Base-by-base conservation (phyloP, 2,797 vertebrate species). In the Parauchenoglanis ngamensis region DNA sequence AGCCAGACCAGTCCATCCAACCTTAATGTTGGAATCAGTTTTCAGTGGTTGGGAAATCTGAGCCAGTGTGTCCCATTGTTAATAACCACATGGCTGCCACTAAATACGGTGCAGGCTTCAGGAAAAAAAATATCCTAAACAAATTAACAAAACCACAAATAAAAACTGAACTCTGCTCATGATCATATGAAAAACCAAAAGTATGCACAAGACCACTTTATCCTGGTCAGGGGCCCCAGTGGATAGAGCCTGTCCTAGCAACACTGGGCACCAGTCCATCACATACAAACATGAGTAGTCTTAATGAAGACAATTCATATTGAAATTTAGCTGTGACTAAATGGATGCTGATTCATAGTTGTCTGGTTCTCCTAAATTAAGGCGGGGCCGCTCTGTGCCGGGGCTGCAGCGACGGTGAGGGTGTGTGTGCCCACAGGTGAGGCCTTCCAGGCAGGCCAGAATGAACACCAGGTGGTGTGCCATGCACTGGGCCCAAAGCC, bases 401-500 rank as follows among this genome's bases (percentile, higher is more conserved):
- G 73, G 59, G 79, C 46, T 81, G 13, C 23, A 44, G 78, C 61
- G 67, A 56, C 57, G 23, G 25, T 84, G 46, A 63, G 73, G 49
- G 83, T 84, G 44, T 59, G 28, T 65, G 80, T 46, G 82, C 68
- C 80, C n/a, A 88, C 81, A 89, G 85, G 85, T 88, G 83, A 87
- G 80, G 83, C 72, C 57, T 85, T 85, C 81, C 28, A 35, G 68
- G 8, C 89, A 89, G 91, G 92, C 90, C 93, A 93, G 93, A 93
- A 94, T 92, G 93, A 92, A 91, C 85, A 91, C 93, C 95, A 94
- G 95, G 94, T 95, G 95, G 95, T 94, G 92, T 79, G 88, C 81
- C 87, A 92, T 93, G 94, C 94, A 93, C 93, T 92, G 94, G 94
- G 94, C 93, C 88, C 92, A 90, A 91, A 90, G 92, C 92, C 90